Evolutionary conservation across 2,888 invertebrate species (phyloP), one percentile per base, ranked within the genome.

Genomic region (Dioctria linearis): DNA sequence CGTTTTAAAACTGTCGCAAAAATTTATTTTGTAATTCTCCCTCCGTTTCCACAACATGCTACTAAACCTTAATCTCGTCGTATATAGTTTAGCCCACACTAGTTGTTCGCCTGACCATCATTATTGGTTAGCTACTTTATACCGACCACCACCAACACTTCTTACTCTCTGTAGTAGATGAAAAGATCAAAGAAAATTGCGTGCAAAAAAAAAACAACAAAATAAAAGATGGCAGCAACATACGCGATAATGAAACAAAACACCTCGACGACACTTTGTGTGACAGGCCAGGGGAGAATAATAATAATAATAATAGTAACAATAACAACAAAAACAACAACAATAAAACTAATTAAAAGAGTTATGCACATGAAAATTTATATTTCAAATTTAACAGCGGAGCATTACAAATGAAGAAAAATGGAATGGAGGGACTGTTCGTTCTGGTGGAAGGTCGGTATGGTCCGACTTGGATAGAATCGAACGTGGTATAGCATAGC

Each of bases 1-100:
- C 11, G 1, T 61, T 69, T 69, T 65, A n/a, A 65, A 67, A 69
- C 69, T 69, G 69, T 69, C 69, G 69, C 69, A 69, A 39, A 65
- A 69, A 69, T 69, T 69, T 69, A 39, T 69, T 69, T 67, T 69
- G 39, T 39, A 69, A 51, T 11, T 46, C 25, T 67, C 49, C 39
- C 43, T 42, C 46, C 11, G 54, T 25, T 25, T 25, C 25, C 25
- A 25, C 25, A 25, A 25, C 25, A 25, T 25, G 25, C 25, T 25
- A 25, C 25, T 25, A 54, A n/a, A 54, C 54, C 54, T 54, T 11
- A 54, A 25, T 25, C 25, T 25, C 2, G 11, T 54, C 4, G 54
- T 54, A 54, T 54, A 54, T 25, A 25, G 25, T 25, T 25, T 25
- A 54, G 54, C 54, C 54, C n/a, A 54, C 54, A 54, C 54, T 46